Base-by-base conservation (phyloP, 2,113 vertebrate species). In the Dasypus novemcinctus region DNA sequence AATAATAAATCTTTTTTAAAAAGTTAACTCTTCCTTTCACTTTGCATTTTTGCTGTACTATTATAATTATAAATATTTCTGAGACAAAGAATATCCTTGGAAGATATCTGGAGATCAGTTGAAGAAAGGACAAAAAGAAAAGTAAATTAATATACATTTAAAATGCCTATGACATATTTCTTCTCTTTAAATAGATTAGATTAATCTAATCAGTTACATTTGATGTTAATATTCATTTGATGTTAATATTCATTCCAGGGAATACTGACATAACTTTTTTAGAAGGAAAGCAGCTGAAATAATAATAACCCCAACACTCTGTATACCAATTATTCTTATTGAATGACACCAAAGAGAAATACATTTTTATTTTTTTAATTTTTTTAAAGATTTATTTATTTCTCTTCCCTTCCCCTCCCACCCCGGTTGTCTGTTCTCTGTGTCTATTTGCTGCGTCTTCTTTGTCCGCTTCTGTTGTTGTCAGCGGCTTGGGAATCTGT, bases 151-250 rank as follows among this genome's bases (percentile, higher is more conserved):
- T 49, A 72, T 38, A 25, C n/a, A 38, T 57, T 69, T 61, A 71
- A 71, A 79, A 36, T 41, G 6, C 57, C 25, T 78, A 69, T 12
- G n/a, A 8, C 4, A 13, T 7, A 61, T 4, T 38, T 84, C 31
- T 41, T 15, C 10, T 64, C 36, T 85, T 88, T 75, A 20, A 91
- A 17, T 21, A 36, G 11, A 17, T 88, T 66, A 90, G 90, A 41
- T 68, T n/a, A 10, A 63, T 10, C 9, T n/a, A 10, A 63, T 10
- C 9, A 7, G 0, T 1, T 27, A 6, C 66, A 5, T 41, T 41
- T 61, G 57, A 36, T 84, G 9, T 69, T 25, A 59, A 13, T 79
- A n/a, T n/a, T n/a, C 66, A 5, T 41, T 41, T 61, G 57, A 36
- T 84, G 9, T 69, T 25, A 71, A 81, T 27, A 59, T 43, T 71